A percentile compares a stretch with the other conserved stretches of the same genome.
These are phyloP conservation scores for Odontesthes bonariensis DNA, from an alignment of 2,113 vertebrate genomes.

Conservation along the genomic window DNA sequence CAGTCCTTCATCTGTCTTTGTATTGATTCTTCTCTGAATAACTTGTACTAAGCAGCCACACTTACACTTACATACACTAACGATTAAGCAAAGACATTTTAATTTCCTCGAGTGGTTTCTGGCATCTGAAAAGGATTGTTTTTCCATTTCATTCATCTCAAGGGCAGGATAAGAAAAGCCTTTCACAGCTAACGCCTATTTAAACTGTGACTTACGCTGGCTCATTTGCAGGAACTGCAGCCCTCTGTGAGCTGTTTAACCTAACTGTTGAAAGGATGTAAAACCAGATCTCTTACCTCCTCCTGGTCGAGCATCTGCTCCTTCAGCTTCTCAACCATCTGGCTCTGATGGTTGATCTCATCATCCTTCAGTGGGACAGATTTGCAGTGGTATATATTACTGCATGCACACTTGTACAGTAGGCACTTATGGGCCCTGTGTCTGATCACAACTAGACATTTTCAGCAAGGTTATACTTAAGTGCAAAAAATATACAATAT, in stretches of 20 bases:
- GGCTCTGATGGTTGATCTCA: constrained; percentile 80
- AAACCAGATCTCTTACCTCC: constrained; percentile 72
- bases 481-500: too few species aligned
- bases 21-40: constrained; percentile 20
- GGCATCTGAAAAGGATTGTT: constrained; percentile 17
- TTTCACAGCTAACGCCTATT: constrained; percentile 16
- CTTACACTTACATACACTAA: constrained; percentile 12
- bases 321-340: constrained; percentile 81
- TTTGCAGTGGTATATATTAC: background rate
- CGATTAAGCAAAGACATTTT: constrained; percentile 6
- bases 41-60: constrained; percentile 1
- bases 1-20: constrained; percentile 1
- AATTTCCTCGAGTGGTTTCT: constrained; percentile 32
- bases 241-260: constrained; percentile 43
- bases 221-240: constrained; percentile 21
- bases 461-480: background rate
- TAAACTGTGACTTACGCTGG: constrained; percentile 6
- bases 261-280: constrained; percentile 45
- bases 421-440: background rate
- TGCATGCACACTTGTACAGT: background rate
- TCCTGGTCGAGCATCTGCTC: constrained; percentile 81
- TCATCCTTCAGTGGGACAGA: constrained; percentile 66
- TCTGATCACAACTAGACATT: background rate
- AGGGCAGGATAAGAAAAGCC: constrained; percentile 39
- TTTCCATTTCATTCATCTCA: constrained; percentile 24